Base-by-base conservation (phyloP, 1,140 invertebrate species). In the Bombus impatiens region DNA sequence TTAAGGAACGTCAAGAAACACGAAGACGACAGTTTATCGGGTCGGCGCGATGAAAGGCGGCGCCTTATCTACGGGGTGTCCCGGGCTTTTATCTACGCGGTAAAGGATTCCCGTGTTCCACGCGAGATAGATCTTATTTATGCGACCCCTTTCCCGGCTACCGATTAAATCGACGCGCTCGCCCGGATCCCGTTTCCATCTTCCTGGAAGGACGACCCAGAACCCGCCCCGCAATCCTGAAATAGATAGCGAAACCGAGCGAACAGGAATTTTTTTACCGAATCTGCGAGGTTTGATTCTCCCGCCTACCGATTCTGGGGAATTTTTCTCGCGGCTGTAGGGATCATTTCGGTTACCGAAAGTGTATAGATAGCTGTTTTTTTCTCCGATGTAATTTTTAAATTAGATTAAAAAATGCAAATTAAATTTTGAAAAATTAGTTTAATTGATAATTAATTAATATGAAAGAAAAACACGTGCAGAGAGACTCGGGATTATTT, bases 21-120 rank as follows among this genome's bases (percentile, higher is more conserved):
- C 80, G 83, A 65, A 79, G 82, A 89, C 87, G 86, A 89, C 88
- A 62, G 72, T 89, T 89, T 89, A 89, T 89, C 88, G 85, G 44
- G 92, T 84, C 92, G 94, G 94, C 90, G 90, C 92, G 93, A 94
- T 94, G 93, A 94, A 94, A 94, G 93, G 92, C 90, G 78, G 81
- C 90, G 88, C 88, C 91, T 94, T 94, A 93, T 94, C 92, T 92
- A 89, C 91, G 78, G 89, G 90, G 90, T 93, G 92, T 92, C 92
- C 92, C 85, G 82, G 85, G 82, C 87, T 88, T 94, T 92, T 94
- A 94, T 93, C 93, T 93, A 88, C 89, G 89, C 91, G 91, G 92
- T 95, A 94, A 94, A 95, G 94, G 94, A 95, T 95, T 95, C 94
- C 88, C 94, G 91, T 95, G 95, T 95, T 94, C 87, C 87, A 87